Evolutionary conservation across 2,797 vertebrate species (phyloP), one percentile per base, ranked within the genome.

Genomic region (Thunnus albacares): DNA sequence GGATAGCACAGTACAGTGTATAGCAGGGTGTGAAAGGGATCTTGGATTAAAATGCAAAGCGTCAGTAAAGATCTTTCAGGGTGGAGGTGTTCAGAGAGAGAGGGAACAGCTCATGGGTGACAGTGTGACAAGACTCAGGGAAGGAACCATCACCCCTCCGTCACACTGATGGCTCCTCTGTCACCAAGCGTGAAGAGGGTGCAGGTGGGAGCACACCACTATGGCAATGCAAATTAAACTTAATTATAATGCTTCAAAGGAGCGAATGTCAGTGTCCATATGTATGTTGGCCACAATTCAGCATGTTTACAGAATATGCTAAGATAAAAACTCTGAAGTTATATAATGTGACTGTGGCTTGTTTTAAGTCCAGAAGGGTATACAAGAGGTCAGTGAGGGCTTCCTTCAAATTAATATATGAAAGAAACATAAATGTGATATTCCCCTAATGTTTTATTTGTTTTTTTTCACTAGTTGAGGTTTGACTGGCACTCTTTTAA

Each of bases 41-140:
- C 28, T 77, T 56, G 70, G 30, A 89, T 92, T 86, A 65, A 84
- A 88, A 89, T 90, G 80, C 80, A 90, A 76, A 74, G 62, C 47
- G 1, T 73, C 81, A 52, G 79, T 74, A 26, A 80, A 75, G 67
- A 82, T 83, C 71, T 81, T 81, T 87, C 62, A 83, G 56, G 78
- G 68, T 65, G 66, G 75, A 79, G 72, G 84, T 91, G 85, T 86
- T 87, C 71, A 72, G 77, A 88, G 80, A 82, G 84, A 85, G 60
- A 79, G 74, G 76, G 79, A 86, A 83, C 75, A 79, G 79, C 86
- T 93, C 87, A 85, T 80, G 85, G 83, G 87, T 89, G 91, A 89
- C 89, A 82, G 72, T 58, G 83, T 89, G 90, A 92, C 91, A 87
- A 73, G 80, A 77, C 69, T 83, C 78, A 47, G 68, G 85, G 85